These are phyloP conservation scores for Puffinus mauretanicus DNA, from an alignment of 2,113 vertebrate species.

Conservation along the genomic window DNA sequence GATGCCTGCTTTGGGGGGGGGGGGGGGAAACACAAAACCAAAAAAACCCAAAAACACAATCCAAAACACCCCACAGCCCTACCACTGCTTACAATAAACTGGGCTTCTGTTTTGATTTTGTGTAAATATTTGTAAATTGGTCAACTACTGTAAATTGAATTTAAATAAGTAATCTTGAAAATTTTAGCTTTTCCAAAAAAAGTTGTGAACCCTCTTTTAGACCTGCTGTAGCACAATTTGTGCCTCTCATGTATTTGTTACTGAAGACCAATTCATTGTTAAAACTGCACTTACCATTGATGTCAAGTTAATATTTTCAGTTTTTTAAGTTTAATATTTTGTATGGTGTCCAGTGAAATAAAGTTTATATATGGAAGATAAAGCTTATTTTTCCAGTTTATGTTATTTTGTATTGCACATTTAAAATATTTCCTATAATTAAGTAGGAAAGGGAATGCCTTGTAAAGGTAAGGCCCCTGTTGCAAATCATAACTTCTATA, in stretches of 20 bases:
- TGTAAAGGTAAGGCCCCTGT: background rate
- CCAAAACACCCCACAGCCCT: background rate
- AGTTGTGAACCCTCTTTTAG: conserved; percentile 25
- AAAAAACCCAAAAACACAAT: background rate
- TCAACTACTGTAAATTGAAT: conserved; percentile 50
- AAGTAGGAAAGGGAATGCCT: background rate
- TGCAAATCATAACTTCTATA: background rate
- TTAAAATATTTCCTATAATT: background rate
- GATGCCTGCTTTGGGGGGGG: background rate
- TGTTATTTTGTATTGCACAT: background rate
- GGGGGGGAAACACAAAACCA: background rate
- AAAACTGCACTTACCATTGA: conserved; percentile 35
- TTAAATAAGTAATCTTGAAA: conserved; percentile 45
- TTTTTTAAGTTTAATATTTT: conserved; percentile 70
- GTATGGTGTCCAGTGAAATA: conserved; percentile 70
- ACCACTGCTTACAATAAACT: conserved; percentile 7
- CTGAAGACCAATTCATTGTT: conserved; percentile 55
- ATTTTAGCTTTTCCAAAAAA: conserved; percentile 37
- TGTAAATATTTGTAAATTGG: conserved; percentile 69
- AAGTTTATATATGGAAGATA: conserved; percentile 69
- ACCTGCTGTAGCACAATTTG: conserved; percentile 66
- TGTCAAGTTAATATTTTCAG: conserved; percentile 46
- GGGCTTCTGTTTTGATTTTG: conserved; percentile 12
- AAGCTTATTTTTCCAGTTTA: background rate
- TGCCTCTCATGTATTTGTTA: conserved; percentile 49